Base-by-base conservation (phyloP, 2,888 invertebrate species). In the Ornithoptera alexandrae region DNA sequence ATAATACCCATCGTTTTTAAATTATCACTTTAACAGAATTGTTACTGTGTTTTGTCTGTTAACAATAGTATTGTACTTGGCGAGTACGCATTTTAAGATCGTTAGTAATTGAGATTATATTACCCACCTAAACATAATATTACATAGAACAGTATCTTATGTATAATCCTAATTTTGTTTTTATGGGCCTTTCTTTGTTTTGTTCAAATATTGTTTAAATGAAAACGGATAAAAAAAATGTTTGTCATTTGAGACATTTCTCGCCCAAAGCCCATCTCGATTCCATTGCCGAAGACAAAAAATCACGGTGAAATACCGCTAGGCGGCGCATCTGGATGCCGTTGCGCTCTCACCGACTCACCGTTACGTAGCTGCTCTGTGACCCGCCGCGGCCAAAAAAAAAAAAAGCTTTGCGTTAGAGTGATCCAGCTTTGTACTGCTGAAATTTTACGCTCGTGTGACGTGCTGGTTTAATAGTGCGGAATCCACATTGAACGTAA, bases 251-350 rank as follows among this genome's bases (percentile, higher is more conserved):
- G 67, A 70, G 42, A 56, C 64, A 63, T 70, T 62, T 70, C 66
- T 65, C 70, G 66, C 63, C 70, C 62, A 64, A 63, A 70, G 64
- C 60, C 50, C 67, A 60, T 56, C 56, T 62, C 70, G 50, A 53
- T 53, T 20, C 58, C 62, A 30, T 66, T 70, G 65, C 62, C 65
- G 64, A 62, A 65, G 71, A 84, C 84, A 89, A 90, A 90, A 89
- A 88, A 87, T 78, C 78, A 78, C 77, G 76, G 80, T 79, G 81
- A 83, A 83, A 84, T 90, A 91, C 92, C 91, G 91, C 90, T 91
- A 91, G 77, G 76, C 84, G 78, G 71, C 85, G 82, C 92, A 92
- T 92, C 91, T 92, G 92, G 90, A 84, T 86, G 81, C 82, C 86
- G 86, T 90, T 88, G 86, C 76, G 79, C 83, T 82, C 84, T 84